Base-by-base conservation (phyloP, 2,888 invertebrate species). In the Noctua pronuba region DNA sequence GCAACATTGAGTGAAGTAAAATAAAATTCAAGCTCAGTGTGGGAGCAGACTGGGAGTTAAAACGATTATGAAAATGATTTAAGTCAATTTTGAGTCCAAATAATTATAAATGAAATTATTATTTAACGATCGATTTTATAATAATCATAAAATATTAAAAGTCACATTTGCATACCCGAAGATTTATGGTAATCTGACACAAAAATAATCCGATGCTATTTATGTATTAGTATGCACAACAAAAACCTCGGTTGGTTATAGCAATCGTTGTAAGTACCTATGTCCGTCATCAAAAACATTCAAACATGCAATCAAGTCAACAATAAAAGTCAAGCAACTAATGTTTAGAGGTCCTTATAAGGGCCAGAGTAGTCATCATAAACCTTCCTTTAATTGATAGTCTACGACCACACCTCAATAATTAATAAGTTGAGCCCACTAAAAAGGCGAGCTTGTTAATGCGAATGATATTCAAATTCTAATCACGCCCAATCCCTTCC, bases 401-500 rank as follows among this genome's bases (percentile, higher is more conserved):
- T 44, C n/a, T 55, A 60, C 69, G 55, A 72, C 85, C 78, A 78
- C 78, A 70, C 79, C 86, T 83, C 64, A 83, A 79, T 79, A 86
- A 79, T 86, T 83, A 86, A 83, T 83, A 84, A 73, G 49, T 66
- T 64, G 24, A 72, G 72, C 7, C 55, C 16, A 71, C 82, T 68
- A 85, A 85, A 77, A 85, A 85, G 82, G 85, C 67, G 13, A 70
- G 72, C 82, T 79, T 72, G 58, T 81, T 75, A 73, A 78, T 77
- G 67, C 76, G 75, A 86, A 82, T 85, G 49, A 49, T 79, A 84
- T 87, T 86, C 75, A 85, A 82, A 85, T 85, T 86, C 82, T 75
- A 87, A 84, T 87, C 82, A 84, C 68, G 70, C 66, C 66, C 66
- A 83, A 73, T 64, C 88, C 75, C 86, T 89, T 93, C 92, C 82